These are phyloP conservation scores for Fregetta grallaria DNA, from an alignment of 2,113 vertebrate species.

Conservation along the genomic window DNA sequence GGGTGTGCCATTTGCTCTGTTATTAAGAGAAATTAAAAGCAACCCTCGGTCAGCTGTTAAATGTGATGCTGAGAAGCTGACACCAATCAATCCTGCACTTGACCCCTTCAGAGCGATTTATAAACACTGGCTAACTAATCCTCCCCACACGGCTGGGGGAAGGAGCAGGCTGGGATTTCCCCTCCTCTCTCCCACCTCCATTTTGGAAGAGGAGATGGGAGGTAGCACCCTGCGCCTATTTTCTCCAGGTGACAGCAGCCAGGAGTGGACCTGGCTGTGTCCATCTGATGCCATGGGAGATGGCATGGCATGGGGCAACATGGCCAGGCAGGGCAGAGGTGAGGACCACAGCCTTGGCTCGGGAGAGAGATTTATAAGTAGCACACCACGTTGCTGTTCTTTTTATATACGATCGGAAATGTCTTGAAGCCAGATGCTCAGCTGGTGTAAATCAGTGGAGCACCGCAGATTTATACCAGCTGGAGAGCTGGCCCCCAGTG, in stretches of 20 bases:
- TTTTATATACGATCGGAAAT: constrained; percentile 25
- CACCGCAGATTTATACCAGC: constrained; percentile 47
- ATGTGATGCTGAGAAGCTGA: neutral
- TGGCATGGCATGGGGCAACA: neutral
- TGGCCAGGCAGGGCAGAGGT: neutral
- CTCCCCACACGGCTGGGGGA: neutral
- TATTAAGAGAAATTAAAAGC: neutral
- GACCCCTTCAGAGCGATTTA: neutral
- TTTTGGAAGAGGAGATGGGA: neutral
- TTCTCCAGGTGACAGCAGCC: neutral
- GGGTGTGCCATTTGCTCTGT: neutral
- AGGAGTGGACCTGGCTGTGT: neutral
- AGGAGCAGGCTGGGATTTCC: neutral
- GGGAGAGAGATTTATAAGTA: neutral
- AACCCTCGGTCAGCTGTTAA: neutral
- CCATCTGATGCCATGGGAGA: neutral
- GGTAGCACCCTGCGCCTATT: neutral
- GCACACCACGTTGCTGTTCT: neutral
- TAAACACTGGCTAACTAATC: neutral
- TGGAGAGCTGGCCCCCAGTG: constrained; percentile 6
- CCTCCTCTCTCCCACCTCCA: neutral
- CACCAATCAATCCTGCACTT: neutral
- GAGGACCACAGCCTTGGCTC: neutral
- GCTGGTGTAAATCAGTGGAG: constrained; percentile 54
- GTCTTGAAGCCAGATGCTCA: constrained; percentile 58